Base-by-base conservation (phyloP, 1,140 invertebrate genomes). In the Aphis craccivora region DNA sequence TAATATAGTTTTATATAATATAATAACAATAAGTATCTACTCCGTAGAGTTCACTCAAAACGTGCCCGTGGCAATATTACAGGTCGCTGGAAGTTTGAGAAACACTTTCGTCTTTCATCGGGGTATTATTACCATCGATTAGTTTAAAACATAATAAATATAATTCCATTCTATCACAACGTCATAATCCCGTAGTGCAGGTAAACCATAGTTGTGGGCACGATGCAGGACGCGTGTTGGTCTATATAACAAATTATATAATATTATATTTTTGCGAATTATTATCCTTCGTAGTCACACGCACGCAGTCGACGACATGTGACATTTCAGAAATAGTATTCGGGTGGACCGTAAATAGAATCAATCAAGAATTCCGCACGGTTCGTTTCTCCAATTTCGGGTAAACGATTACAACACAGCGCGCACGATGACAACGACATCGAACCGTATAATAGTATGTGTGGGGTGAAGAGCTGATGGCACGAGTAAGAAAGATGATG, bases 351-450 rank as follows among this genome's bases (percentile, higher is more conserved):
- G 37, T 30, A 30, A 86, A 86, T 40, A 35, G 35, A 89, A 89
- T 55, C 51, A 89, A 89, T 89, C 88, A 35, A 9, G 22, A 89
- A 89, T 89, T 89, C 88, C 55, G n/a, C 9, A 40, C 35, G 88
- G 51, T 89, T 55, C 51, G 88, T 89, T 55, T 89, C 88, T 55
- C 8, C 87, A 35, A 51, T 89, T 55, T 89, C 48, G 48, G 4
- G 51, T 40, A 89, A 89, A 89, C 88, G 88, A 55, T 89, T 55
- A 89, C 88, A 89, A 89, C 35, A 40, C 37, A 40, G 88, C 35
- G 18, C 45, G 84, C 43, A n/a, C 14, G 8, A 40, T 84, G 84
- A 86, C 84, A 43, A 86, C 84, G 9, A 37, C 40, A 23, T 55
- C 18, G 48, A 8, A 88, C 30, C 43, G 30, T 53, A 87, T 48